These are phyloP conservation scores for Lottia gigantea DNA, from an alignment of 2,888 invertebrate species.

Conservation along the genomic window DNA sequence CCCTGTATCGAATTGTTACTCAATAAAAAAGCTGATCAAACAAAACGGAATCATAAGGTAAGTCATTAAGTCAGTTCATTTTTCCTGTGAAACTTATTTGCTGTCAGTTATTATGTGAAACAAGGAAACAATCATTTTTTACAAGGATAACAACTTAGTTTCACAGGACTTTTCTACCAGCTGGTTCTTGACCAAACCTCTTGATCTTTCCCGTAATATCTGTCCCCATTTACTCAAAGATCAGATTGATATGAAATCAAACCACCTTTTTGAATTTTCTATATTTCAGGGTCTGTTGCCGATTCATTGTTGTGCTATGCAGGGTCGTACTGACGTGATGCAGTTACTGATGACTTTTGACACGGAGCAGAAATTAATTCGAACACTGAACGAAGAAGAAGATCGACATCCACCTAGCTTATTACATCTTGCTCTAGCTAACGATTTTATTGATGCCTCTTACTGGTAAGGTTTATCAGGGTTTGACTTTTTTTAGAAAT, in stretches of 20 bases:
- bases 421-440: conserved; percentile 61
- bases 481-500: too few species aligned
- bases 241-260: too few species aligned
- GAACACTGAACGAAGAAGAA: conserved; percentile 48
- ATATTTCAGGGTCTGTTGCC: conserved; percentile 59
- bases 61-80: conserved; percentile 13
- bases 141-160: too few species aligned
- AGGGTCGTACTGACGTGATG: conserved; percentile 63
- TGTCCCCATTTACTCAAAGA: too few species aligned
- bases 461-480: conserved; percentile 14
- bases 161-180: too few species aligned
- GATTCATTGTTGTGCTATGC: conserved; percentile 67
- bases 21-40: conserved; percentile 53
- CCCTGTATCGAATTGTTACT: conserved; percentile 58
- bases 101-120: too few species aligned
- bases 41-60: conserved; percentile 60
- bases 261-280: neutral
- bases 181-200: too few species aligned
- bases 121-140: too few species aligned
- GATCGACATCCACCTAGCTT: conserved; percentile 59
- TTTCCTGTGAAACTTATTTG: too few species aligned
- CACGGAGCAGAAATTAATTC: conserved; percentile 44
- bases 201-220: too few species aligned
- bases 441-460: conserved; percentile 60
- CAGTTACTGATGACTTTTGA: conserved; percentile 54